Percentiles rank a stretch among this genome's conserved stretches.
These are phyloP conservation scores for Drosophila lacicola DNA, from an alignment of 2,888 invertebrate species.

Conservation along the genomic window DNA sequence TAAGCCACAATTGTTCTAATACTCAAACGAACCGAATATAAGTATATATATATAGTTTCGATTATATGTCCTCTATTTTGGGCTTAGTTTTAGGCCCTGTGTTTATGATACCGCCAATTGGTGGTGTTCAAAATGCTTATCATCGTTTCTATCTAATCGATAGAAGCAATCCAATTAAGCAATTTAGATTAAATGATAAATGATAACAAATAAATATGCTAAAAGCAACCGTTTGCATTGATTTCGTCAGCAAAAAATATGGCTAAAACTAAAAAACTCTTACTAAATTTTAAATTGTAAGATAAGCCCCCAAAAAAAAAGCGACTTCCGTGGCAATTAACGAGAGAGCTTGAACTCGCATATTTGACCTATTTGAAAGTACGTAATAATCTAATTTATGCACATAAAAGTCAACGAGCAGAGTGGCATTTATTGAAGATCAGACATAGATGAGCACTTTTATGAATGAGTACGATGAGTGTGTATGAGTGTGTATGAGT, in stretches of 20 bases:
- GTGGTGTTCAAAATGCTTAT: slow-evolving; percentile 19
- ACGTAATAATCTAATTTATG: slow-evolving; percentile 32
- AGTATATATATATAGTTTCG: too few species aligned
- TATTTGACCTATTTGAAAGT: slow-evolving; percentile 55
- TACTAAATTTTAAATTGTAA: slow-evolving; percentile 5
- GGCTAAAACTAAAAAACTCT: background rate
- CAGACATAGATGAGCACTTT: slow-evolving; percentile 18
- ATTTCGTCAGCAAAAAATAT: slow-evolving; percentile 45
- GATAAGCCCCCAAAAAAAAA: slow-evolving; percentile 5
- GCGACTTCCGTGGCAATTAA: slow-evolving; percentile 41
- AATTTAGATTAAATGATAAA: slow-evolving; percentile 53
- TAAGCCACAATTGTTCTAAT: too few species aligned
- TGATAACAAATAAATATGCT: slow-evolving; percentile 40
- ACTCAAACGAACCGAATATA: too few species aligned
- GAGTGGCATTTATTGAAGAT: slow-evolving; percentile 20
- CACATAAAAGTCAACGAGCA: slow-evolving; percentile 16
- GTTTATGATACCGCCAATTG: slow-evolving; percentile 8
- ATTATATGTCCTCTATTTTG: background rate
- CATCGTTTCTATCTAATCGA: slow-evolving; percentile 41
- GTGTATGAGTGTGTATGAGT: background rate
- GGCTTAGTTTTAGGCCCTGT: background rate
- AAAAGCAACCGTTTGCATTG: slow-evolving; percentile 47
- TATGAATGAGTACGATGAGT: slow-evolving; percentile 27
- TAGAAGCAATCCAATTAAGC: slow-evolving; percentile 36
- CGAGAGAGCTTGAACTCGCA: slow-evolving; percentile 44